Evolutionary conservation across 1,140 invertebrate genomes (phyloP), one percentile per base, ranked within the genome.

Genomic region (Philopotamus ludificatus): DNA sequence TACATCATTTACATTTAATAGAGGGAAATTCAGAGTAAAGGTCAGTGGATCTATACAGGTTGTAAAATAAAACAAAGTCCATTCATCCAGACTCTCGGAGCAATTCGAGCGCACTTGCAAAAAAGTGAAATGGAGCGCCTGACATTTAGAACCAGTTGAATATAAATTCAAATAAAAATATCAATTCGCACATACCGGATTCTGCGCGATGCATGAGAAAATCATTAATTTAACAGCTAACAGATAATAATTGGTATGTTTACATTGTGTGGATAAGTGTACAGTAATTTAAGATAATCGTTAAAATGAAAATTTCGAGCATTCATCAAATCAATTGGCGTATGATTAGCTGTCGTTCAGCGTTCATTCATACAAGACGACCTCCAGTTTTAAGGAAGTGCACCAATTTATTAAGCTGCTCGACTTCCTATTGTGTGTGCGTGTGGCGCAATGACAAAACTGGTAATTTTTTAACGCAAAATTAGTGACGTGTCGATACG

Each of bases 381-480:
- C 28, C 28, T 34, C 12, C 28, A 7, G 28, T 12, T 34, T 7
- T 12, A 34, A 34, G 28, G 28, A 34, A 34, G 28, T 34, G 28
- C 28, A 12, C 4, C 12, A 34, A 34, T 34, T 34, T 34, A 34
- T 34, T 7, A 34, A 7, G 28, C 12, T 12, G 28, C 28, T 34
- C 12, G 22, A 20, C 20, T 4, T 20, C 3, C 47, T 21, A 18
- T 20, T 55, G 26, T 55, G 25, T 57, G 28, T 42, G 34, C 51
- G 20, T 20, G 18, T 34, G 51, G 34, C 28, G 12, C 28, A 34
- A 34, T 55, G 51, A 55, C 28, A 55, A 42, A 12, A 53, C 39
- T 39, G 54, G 54, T 57, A 20, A 12, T 41, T 41, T 57, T 21
- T 57, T 42, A 42, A 57, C 39, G 54, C 39, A 41, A 28, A 23